A percentile compares a stretch with the other conserved stretches of the same genome.
Evolutionary conservation across 2,888 invertebrate species (phyloP).

Genomic region (Parnassius orleans): DNA sequence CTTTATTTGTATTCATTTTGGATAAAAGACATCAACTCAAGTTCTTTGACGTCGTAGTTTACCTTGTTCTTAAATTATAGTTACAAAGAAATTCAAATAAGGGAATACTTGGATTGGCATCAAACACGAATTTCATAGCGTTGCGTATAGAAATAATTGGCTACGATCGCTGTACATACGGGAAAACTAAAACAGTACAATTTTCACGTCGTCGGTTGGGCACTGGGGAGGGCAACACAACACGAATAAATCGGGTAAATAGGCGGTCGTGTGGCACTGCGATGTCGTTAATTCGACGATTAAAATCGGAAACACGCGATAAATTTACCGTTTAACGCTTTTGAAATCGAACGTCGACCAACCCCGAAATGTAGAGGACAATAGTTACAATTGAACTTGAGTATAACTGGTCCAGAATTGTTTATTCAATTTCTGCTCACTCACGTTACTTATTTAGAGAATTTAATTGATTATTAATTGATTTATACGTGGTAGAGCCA

Average conservation of each 20-base stretch:
- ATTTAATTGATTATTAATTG: no score
- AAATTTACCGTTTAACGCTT: conserved; percentile 70
- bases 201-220: conserved; percentile 29
- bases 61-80: background rate
- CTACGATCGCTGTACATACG: conserved; percentile 11
- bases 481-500: no score
- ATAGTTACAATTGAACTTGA: conserved; percentile 34
- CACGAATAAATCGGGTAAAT: conserved; percentile 62
- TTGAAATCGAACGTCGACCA: conserved; percentile 57
- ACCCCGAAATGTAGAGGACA: conserved; percentile 45
- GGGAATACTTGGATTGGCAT: background rate
- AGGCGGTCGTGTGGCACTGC: conserved; percentile 47
- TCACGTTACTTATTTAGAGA: no score
- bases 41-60: no score
- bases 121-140: conserved; percentile 1
- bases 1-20: no score
- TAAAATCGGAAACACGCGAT: conserved; percentile 76
- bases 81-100: conserved; percentile 1
- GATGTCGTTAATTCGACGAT: conserved; percentile 74
- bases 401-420: conserved; percentile 25
- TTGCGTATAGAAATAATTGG: conserved; percentile 19
- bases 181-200: conserved; percentile 33
- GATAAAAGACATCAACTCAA: no score
- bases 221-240: conserved; percentile 33
- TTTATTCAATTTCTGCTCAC: conserved; percentile 4